Evolutionary conservation across 2,113 vertebrate genomes (phyloP).

Genomic region (Alethe diademata): DNA sequence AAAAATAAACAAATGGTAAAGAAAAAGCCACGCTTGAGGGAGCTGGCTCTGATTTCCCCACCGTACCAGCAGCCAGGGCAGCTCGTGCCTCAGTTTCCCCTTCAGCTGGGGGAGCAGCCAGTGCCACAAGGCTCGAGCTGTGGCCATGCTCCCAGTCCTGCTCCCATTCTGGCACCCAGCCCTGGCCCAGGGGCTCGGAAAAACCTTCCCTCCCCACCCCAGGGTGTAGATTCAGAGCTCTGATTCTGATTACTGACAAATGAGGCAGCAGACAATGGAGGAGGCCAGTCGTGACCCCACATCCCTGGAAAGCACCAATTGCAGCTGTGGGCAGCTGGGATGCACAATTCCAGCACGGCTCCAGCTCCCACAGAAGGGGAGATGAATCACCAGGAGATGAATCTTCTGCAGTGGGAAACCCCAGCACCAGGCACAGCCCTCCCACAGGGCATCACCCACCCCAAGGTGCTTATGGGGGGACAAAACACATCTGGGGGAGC

Average conservation of each 20-base stretch:
- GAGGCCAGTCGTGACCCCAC: background rate
- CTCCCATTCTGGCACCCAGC: background rate
- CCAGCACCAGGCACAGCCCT: background rate
- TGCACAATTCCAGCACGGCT: rapidly evolving
- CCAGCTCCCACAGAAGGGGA: background rate
- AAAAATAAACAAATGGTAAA: background rate
- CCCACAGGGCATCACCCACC: background rate
- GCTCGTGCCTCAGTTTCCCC: background rate
- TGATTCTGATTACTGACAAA: background rate
- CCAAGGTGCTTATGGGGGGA: rapidly evolving
- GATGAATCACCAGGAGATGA: background rate
- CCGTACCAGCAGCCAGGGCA: rapidly evolving
- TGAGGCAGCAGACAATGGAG: rapidly evolving
- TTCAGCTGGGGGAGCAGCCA: background rate
- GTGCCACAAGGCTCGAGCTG: rapidly evolving
- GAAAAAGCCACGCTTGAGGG: background rate
- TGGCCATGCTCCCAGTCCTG: rapidly evolving
- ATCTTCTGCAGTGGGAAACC: background rate
- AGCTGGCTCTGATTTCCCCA: background rate
- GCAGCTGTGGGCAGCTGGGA: background rate
- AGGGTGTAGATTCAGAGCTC: rapidly evolving
- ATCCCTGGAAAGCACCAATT: background rate
- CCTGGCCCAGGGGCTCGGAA: background rate
- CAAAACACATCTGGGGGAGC: rapidly evolving
- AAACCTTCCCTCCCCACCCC: background rate